A percentile compares a stretch with the other conserved stretches of the same genome.
Conservation (phyloP, 2,888 invertebrate genomes). For the Heliconius aoede region DNA sequence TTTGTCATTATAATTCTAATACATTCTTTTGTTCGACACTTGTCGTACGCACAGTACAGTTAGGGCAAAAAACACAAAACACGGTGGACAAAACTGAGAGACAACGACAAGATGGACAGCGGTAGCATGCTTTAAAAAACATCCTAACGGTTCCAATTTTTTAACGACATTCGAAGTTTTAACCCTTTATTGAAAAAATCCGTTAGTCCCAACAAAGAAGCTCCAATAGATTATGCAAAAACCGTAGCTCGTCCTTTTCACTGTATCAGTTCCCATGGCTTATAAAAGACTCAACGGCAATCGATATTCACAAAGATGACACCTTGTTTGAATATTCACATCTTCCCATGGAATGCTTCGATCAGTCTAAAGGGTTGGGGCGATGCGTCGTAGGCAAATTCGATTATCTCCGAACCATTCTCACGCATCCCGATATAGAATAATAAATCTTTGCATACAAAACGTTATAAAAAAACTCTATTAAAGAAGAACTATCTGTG, state of each 20-base stretch:
- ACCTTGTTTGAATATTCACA: conserved; percentile 83
- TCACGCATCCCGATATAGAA: conserved; percentile 77
- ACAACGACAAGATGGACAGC: conserved; percentile 63
- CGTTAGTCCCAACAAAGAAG: conserved; percentile 72
- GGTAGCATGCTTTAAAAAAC: conserved; percentile 61
- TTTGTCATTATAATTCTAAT: conserved; percentile 51
- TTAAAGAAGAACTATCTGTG: conserved; percentile 81
- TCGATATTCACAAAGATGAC: conserved; percentile 84
- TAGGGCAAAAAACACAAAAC: conserved; percentile 48
- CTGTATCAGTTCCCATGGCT: conserved; percentile 80
- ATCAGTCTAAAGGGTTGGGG: conserved; percentile 77
- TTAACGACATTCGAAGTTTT: conserved; percentile 64
- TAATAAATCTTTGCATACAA: conserved; percentile 83
- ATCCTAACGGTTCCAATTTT: conserved; percentile 72
- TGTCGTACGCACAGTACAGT: conserved; percentile 63
- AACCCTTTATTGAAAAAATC: conserved; percentile 72
- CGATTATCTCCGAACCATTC: conserved; percentile 80
- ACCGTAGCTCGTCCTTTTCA: conserved; percentile 78
- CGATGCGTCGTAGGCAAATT: conserved; percentile 81
- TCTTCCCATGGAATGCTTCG: conserved; percentile 75
- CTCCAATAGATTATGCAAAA: conserved; percentile 82
- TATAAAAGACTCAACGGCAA: conserved; percentile 77
- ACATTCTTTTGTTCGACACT: conserved; percentile 52
- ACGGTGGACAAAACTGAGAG: conserved; percentile 48
- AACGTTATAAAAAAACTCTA: conserved; percentile 77